These are phyloP conservation scores for Chascanopsetta lugubris DNA, from an alignment of 2,113 vertebrate genomes.

Conservation along the genomic window DNA sequence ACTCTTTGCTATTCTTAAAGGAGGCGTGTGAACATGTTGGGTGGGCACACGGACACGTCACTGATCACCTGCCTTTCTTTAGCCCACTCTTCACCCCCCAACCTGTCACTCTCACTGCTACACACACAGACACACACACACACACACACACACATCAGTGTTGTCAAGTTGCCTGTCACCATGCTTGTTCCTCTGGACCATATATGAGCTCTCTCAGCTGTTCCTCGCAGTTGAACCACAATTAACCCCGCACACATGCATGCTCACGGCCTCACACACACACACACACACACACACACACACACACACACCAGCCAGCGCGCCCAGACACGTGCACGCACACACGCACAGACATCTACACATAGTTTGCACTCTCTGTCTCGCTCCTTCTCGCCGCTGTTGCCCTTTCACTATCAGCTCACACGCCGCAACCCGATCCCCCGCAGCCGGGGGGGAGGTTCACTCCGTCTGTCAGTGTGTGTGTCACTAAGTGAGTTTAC, in stretches of 20 bases:
- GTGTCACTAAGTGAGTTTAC: conserved; percentile 56
- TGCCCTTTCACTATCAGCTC: conserved; percentile 74
- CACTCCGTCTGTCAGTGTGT: conserved; percentile 48
- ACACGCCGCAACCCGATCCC: conserved; percentile 72
- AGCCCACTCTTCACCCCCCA: conserved; percentile 53
- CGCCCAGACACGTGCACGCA: neutral
- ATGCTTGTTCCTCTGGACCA: conserved; percentile 71
- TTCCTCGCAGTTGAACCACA: conserved; percentile 78
- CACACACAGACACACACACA: conserved; percentile 38
- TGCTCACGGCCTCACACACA: conserved; percentile 24
- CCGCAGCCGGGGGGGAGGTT: conserved; percentile 34
- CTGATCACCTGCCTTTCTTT: conserved; percentile 75
- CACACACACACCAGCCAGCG: conserved; percentile 13
- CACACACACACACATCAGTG: conserved; percentile 66
- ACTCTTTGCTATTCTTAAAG: conserved; percentile 69
- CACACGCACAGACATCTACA: conserved; percentile 31
- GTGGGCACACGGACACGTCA: conserved; percentile 61
- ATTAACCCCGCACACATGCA: conserved; percentile 69
- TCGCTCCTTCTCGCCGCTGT: conserved; percentile 59
- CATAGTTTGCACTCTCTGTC: conserved; percentile 61
- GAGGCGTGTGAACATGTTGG: conserved; percentile 69
- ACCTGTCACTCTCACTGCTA: conserved; percentile 59
- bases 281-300: conserved; percentile 10
- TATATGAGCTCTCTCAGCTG: conserved; percentile 84
- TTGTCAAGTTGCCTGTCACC: conserved; percentile 76